phyloP scores from a whole-genome alignment of 2,888 invertebrate species.

The Andrena camellia region DNA sequence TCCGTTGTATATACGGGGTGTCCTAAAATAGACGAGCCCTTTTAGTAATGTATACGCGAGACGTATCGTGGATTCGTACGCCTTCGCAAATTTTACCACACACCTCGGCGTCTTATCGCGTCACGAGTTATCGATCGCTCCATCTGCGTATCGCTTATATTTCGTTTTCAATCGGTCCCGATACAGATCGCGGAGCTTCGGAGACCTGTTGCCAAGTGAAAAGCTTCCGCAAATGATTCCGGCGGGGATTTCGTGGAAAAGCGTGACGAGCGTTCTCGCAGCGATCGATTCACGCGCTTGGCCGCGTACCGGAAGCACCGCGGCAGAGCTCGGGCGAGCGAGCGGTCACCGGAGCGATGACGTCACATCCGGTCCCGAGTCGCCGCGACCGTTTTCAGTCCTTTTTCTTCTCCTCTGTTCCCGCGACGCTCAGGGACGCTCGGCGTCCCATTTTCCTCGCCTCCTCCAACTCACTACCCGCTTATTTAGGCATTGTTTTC shows the following conservation, averaged over 20 bases:
- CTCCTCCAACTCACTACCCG: not conserved
- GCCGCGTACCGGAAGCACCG: constrained; percentile 60
- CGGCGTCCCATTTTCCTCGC: constrained; percentile 35
- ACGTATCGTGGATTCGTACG: too few relatives aligned
- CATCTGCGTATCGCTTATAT: too few relatives aligned
- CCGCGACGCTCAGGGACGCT: not conserved
- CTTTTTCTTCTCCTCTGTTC: constrained; percentile 38
- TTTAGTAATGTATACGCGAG: not conserved
- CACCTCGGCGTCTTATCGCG: too few relatives aligned
- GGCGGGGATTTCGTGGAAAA: not conserved
- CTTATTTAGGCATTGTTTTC: constrained; percentile 56
- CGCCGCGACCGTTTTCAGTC: constrained; percentile 34
- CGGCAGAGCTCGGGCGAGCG: constrained; percentile 50
- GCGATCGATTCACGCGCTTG: constrained; percentile 40
- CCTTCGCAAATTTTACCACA: too few relatives aligned
- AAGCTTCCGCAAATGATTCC: not conserved
- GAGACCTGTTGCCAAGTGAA: too few relatives aligned
- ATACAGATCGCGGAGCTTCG: too few relatives aligned
- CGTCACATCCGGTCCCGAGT: constrained; percentile 76
- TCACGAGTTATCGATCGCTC: too few relatives aligned
- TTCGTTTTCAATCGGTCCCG: too few relatives aligned
- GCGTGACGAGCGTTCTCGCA: constrained; percentile 16
- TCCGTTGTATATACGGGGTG: not conserved
- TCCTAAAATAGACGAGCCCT: not conserved
- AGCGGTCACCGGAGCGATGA: constrained; percentile 75